Conservation (phyloP, 2,888 invertebrate species). For the Coecobrya sp. region DNA sequence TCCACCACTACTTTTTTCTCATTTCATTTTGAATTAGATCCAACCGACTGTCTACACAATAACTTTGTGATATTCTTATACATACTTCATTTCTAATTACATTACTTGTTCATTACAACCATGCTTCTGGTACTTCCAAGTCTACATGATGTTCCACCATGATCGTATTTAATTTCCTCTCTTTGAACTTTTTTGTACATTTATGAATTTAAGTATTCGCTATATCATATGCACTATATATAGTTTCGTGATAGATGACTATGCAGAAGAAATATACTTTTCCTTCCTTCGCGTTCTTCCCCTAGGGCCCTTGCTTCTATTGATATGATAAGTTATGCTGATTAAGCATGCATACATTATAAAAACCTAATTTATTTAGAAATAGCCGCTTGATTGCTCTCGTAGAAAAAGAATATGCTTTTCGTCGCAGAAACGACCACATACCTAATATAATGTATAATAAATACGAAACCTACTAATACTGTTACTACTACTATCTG, state of each 20-base stretch:
- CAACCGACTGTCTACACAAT: neutral
- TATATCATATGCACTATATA: no score
- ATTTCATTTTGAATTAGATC: neutral
- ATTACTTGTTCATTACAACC: neutral
- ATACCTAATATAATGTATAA: neutral
- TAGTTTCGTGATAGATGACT: no score
- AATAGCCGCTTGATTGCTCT: slow-evolving; percentile 49
- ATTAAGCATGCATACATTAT: slow-evolving; percentile 52
- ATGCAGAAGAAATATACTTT: neutral
- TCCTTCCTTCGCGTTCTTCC: slow-evolving; percentile 11
- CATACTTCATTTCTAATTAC: slow-evolving; percentile 40
- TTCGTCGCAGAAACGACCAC: neutral
- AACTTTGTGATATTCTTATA: slow-evolving; percentile 32
- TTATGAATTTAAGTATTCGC: no score
- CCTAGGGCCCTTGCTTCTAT: neutral
- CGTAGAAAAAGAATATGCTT: neutral
- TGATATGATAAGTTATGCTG: slow-evolving; percentile 58
- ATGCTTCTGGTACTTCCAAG: neutral
- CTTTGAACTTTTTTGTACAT: slow-evolving; percentile 18
- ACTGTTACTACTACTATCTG: neutral
- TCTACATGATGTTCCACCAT: neutral
- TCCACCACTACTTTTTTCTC: neutral
- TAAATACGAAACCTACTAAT: neutral
- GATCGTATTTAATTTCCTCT: slow-evolving; percentile 29
- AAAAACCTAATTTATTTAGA: slow-evolving; percentile 49